Conservation (phyloP, 1,140 invertebrate species). For the Drosophila tsacasi region DNA sequence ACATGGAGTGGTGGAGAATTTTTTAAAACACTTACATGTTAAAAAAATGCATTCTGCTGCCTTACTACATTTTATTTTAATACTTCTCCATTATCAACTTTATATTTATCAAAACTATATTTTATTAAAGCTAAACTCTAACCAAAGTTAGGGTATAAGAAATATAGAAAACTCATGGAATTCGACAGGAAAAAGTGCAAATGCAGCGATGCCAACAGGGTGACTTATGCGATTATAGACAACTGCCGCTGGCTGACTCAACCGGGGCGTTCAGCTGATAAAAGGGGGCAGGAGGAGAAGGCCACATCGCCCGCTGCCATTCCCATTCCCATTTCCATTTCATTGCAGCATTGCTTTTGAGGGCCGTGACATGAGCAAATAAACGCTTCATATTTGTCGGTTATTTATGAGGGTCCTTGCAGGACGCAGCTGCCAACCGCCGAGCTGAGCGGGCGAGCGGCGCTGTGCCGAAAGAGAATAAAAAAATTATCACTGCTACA, state of each 20-base stretch:
- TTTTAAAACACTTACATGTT: neutral
- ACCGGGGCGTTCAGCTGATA: slow-evolving; percentile 16
- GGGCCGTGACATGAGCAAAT: slow-evolving; percentile 82
- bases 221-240: slow-evolving; percentile 85
- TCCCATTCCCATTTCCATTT: slow-evolving; percentile 61
- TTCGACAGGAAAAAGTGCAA: slow-evolving; percentile 66
- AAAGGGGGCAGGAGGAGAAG: slow-evolving; percentile 6
- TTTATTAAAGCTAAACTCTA: neutral
- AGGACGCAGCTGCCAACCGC: slow-evolving; percentile 73
- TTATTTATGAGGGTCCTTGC: slow-evolving; percentile 84
- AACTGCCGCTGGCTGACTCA: slow-evolving; percentile 65
- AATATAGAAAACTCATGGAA: slow-evolving; percentile 18
- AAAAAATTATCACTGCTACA: slow-evolving; percentile 78
- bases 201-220: slow-evolving; percentile 81
- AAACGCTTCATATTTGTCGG: slow-evolving; percentile 84
- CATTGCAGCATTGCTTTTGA: slow-evolving; percentile 65
- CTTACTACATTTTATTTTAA: too few relatives aligned
- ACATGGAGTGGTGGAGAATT: slow-evolving; percentile 3
- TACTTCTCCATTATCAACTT: neutral
- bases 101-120: too few relatives aligned
- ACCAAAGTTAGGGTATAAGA: slow-evolving; percentile 1
- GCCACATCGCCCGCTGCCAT: slow-evolving; percentile 35
- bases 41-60: too few relatives aligned
- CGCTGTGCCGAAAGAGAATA: slow-evolving; percentile 44
- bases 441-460: slow-evolving; percentile 15